phyloP scores from a whole-genome alignment of 2,888 invertebrate genomes.

The Notodromas monacha region DNA sequence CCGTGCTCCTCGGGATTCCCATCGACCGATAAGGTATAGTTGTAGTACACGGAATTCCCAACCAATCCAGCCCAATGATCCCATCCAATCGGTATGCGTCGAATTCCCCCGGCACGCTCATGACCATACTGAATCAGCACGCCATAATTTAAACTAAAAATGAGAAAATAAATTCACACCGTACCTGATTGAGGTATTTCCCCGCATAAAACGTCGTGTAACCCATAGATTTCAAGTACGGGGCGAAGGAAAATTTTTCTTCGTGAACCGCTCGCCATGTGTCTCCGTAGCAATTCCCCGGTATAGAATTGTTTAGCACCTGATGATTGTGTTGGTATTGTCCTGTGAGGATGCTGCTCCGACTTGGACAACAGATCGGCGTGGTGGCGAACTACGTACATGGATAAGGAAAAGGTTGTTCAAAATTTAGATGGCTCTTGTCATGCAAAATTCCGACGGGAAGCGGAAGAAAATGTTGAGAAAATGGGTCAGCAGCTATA shows the following conservation, averaged over 20 bases:
- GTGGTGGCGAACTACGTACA: conserved; percentile 53
- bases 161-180: conserved; percentile 8
- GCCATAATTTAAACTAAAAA: conserved; percentile 12
- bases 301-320: conserved; percentile 38
- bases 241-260: conserved; percentile 29
- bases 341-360: conserved; percentile 54
- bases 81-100: conserved; percentile 48
- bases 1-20: conserved; percentile 28
- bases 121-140: conserved; percentile 36
- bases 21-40: conserved; percentile 52
- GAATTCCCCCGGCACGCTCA: conserved; percentile 24
- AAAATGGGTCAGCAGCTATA: too few relatives aligned
- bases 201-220: conserved; percentile 71
- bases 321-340: conserved; percentile 47
- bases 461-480: too few relatives aligned
- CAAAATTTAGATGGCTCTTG: too few relatives aligned
- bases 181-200: conserved; percentile 63
- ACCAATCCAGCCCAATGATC: conserved; percentile 52
- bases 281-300: conserved; percentile 37
- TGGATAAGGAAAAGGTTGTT: too few relatives aligned
- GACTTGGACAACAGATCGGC: conserved; percentile 62
- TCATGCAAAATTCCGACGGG: too few relatives aligned
- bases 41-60: conserved; percentile 72
- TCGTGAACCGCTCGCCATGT: conserved; percentile 33
- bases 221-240: conserved; percentile 25